phyloP scores from a whole-genome alignment of 2,888 invertebrate species.

The Miltochrista miniata region DNA sequence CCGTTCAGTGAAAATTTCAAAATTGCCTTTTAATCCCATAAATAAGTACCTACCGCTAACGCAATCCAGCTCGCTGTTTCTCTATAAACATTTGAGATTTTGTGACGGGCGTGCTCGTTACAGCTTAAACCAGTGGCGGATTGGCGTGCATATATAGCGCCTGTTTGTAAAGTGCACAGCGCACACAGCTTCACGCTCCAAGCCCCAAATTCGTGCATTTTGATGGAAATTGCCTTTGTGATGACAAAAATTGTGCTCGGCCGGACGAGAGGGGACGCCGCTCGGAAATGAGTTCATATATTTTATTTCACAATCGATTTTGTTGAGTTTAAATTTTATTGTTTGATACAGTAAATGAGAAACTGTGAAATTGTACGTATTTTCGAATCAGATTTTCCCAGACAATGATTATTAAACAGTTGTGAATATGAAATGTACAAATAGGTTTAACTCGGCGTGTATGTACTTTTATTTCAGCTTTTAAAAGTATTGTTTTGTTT shows the following conservation, averaged over 20 bases:
- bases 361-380: slow-evolving; percentile 31
- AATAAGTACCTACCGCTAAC: too few species aligned
- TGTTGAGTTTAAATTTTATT: slow-evolving; percentile 71
- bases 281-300: slow-evolving; percentile 73
- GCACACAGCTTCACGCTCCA: slow-evolving; percentile 49
- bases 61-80: too few species aligned
- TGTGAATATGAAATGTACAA: slow-evolving; percentile 11
- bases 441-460: background rate
- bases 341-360: slow-evolving; percentile 49
- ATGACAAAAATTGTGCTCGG: slow-evolving; percentile 65
- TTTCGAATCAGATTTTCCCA: slow-evolving; percentile 17
- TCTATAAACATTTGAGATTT: background rate
- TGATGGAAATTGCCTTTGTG: slow-evolving; percentile 72
- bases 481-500: background rate
- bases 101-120: background rate
- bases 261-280: slow-evolving; percentile 51
- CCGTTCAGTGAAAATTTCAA: too few species aligned
- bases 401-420: slow-evolving; percentile 24
- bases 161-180: slow-evolving; percentile 33
- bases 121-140: slow-evolving; percentile 15
- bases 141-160: slow-evolving; percentile 6
- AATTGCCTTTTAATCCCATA: too few species aligned
- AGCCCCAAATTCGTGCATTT: slow-evolving; percentile 66
- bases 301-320: slow-evolving; percentile 67
- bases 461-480: background rate